Evolutionary conservation across 2,888 invertebrate species (phyloP), one percentile per base, ranked within the genome.

Genomic region (Crossocerus cetratus): DNA sequence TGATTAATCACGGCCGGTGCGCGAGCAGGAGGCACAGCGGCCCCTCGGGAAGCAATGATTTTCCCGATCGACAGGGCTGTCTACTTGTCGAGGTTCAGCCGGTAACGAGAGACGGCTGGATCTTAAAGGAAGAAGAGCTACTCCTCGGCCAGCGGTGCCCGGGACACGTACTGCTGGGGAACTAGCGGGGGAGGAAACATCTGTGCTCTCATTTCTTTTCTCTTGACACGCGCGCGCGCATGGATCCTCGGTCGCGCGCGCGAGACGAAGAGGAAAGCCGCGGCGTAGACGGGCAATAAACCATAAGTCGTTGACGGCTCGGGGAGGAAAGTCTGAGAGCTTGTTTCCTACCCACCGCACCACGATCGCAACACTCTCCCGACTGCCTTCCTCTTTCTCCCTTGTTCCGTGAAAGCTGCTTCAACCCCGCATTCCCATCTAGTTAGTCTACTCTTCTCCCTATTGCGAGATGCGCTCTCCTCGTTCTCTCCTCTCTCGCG

Each of bases 241-340:
- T 20, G 73, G 32, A 49, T 16, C 14, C n/a, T 49, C n/a, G 11
- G 43, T 4, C 43, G 13, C 43, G 43, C 11, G 8, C 3, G 16
- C 49, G 49, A 16, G n/a, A 49, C 49, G 13, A 11, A 32, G 32
- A 32, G 32, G 5, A 32, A 32, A 49, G 14, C n/a, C 16, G 16
- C 49, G 16, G n/a, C 64, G 79, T 77, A 76, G 82, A 82, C 83
- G 68, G 77, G 79, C 83, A 79, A 81, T 82, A 82, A 83, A 82
- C 83, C 82, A 83, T 82, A 82, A 82, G 83, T 82, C 82, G 83
- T 70, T 81, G 83, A 79, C 82, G 82, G 77, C 81, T 74, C 78
- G 72, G 64, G 70, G 81, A 71, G n/a, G n/a, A 81, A 79, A 77
- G 79, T 79, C 76, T 67, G 65, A 77, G 74, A 75, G 83, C 70